A percentile compares a stretch with the other conserved stretches of the same genome.
Conservation (phyloP, 2,797 vertebrate genomes). For the Onychomys leucogaster region DNA sequence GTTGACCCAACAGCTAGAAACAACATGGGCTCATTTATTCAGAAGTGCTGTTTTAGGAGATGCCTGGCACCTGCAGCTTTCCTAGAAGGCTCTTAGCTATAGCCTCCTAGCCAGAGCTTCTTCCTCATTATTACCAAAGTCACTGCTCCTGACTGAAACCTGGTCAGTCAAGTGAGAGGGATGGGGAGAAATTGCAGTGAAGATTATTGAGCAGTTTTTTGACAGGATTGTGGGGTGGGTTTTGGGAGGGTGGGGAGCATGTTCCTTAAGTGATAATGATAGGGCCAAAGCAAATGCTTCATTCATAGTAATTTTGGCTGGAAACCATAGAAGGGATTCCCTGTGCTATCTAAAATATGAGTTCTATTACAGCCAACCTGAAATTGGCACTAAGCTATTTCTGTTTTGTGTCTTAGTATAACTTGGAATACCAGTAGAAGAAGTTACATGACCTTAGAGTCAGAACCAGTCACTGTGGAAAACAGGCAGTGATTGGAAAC, state of each 20-base stretch:
- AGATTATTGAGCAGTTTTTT: background rate
- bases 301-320: background rate
- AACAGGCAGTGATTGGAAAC: background rate
- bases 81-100: background rate
- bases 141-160: background rate
- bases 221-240: background rate
- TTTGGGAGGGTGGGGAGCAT: background rate
- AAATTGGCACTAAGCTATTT: background rate
- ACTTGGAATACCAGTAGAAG: background rate
- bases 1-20: background rate
- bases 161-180: background rate
- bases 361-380: background rate
- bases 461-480: background rate
- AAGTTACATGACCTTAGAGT: background rate
- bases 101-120: background rate
- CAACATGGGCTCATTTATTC: background rate
- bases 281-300: conserved; percentile 13
- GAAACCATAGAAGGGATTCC: background rate
- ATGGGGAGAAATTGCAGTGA: background rate
- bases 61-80: background rate
- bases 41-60: background rate
- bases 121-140: background rate
- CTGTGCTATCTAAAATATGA: background rate
- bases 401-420: conserved; percentile 4
- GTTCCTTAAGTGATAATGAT: background rate